A percentile compares a stretch with the other conserved stretches of the same genome.
These are phyloP conservation scores for Orthonyx spaldingii DNA, from an alignment of 2,113 vertebrate genomes.

Conservation along the genomic window DNA sequence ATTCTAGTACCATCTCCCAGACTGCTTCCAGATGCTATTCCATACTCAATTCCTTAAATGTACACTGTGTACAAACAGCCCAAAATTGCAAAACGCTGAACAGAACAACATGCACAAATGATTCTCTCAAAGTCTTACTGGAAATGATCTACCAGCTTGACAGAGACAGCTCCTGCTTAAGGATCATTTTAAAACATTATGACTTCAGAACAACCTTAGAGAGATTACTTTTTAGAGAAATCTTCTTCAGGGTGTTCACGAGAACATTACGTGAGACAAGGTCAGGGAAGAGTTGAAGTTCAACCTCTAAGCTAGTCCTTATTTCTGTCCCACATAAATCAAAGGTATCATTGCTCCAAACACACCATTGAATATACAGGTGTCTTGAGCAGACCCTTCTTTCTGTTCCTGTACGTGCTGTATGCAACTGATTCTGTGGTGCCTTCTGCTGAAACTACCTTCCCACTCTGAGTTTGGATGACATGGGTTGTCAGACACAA, in stretches of 20 bases:
- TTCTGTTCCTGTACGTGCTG: neutral
- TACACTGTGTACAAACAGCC: neutral
- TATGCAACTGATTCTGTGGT: neutral
- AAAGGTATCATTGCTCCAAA: neutral
- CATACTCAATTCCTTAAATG: neutral
- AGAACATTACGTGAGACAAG: neutral
- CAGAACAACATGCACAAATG: fast-evolving
- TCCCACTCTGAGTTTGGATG: neutral
- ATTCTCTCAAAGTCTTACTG: neutral
- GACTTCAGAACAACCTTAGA: neutral
- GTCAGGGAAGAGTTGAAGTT: neutral
- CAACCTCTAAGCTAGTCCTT: neutral
- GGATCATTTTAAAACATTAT: neutral
- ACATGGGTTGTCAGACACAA: neutral
- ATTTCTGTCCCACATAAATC: neutral
- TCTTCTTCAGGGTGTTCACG: fast-evolving
- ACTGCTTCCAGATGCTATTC: neutral
- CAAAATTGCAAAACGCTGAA: neutral
- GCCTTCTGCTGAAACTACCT: neutral
- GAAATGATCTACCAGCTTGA: neutral
- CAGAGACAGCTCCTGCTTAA: neutral
- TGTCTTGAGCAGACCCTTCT: neutral
- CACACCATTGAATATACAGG: neutral
- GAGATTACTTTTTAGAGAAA: neutral
- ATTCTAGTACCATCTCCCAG: neutral